Base-by-base conservation (phyloP, 2,888 invertebrate species). In the Cantharis nigra region DNA sequence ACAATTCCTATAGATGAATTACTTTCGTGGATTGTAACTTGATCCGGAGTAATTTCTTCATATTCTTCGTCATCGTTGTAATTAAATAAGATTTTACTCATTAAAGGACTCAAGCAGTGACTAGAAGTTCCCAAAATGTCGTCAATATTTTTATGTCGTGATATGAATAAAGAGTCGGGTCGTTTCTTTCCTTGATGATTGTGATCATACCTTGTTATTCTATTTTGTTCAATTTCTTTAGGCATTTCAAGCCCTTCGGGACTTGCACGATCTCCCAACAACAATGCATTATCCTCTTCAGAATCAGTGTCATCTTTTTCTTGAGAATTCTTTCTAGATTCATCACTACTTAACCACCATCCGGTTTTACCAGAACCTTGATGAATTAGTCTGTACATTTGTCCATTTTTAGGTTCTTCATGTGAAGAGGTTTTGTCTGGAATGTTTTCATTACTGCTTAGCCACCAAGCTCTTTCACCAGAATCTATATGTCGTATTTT, bases 131-230 rank as follows among this genome's bases (percentile, higher is more conserved):
- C 97, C 78, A 98, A 90, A 86, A 98, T 92, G 85, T 98, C 97
- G 86, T 97, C 97, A 82, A 97, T 97, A 88, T 97, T 95, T 64
- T 94, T 94, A 87, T 95, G 95, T 75, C 93, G 92, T 11, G 97
- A 96, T 81, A 97, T 96, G 87, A 96, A 98, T 74, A 92, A 88
- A 74, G 89, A 88, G 83, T 90, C 86, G 87, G 83, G 82, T 71
- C 84, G 84, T 72, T 82, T 83, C 78, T 83, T 84, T 64, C 79
- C 78, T 67, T 77, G 81, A 2, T 20, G 75, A 64, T 49, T 91
- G 86, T 94, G 94, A 87, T 95, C 95, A 84, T 94, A 95, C 18
- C 94, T 94, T 69, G 94, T 94, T 65, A 89, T 87, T 70, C 93
- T 90, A 82, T 91, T 84, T 85, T 90, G 83, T 83, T 86, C 86